Base-by-base conservation (phyloP, 2,888 invertebrate genomes). In the Acleris literana region DNA sequence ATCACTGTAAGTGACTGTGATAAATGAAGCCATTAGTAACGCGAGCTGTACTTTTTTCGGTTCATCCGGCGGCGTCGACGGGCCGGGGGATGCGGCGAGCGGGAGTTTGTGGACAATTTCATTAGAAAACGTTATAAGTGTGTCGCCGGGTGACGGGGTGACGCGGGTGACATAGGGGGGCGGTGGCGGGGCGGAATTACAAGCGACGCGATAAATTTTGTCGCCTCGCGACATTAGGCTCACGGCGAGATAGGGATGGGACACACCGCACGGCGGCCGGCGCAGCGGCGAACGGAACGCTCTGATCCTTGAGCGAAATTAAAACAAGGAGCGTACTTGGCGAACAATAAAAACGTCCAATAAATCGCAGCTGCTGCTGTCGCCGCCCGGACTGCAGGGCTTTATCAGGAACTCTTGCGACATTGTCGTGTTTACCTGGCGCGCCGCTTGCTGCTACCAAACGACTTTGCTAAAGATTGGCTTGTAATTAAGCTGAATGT, bases 1-100 rank as follows among this genome's bases (percentile, higher is more conserved):
- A 92, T 92, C 92, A 92, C 87, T 92, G 92, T 90, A 90, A 90
- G 92, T 89, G 92, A 90, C 92, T 92, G 89, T 92, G 92, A 92
- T 90, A 92, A 92, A 92, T 92, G 91, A 89, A 90, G 89, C 90
- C 92, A 92, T 92, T 92, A 92, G 92, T 90, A 92, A 92, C 87
- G 90, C 88, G 91, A 92, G 91, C 88, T 87, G 85, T 88, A 90
- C 87, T 91, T 92, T 92, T 92, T 92, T 92, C 86, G 91, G 92
- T 91, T 90, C 87, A 90, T 92, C 90, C 90, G 88, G 84, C 86
- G 84, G 84, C 87, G 89, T 81, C 87, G 82, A 82, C 87, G 86
- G 84, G 84, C 84, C 79, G 84, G 85, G 88, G 87, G 85, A 82
- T 86, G 86, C 79, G 86, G 87, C 84, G 85, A 86, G 85, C 85